Conservation (phyloP, 92 coral and sea anemone genomes). For the Pocillopora grandis region DNA sequence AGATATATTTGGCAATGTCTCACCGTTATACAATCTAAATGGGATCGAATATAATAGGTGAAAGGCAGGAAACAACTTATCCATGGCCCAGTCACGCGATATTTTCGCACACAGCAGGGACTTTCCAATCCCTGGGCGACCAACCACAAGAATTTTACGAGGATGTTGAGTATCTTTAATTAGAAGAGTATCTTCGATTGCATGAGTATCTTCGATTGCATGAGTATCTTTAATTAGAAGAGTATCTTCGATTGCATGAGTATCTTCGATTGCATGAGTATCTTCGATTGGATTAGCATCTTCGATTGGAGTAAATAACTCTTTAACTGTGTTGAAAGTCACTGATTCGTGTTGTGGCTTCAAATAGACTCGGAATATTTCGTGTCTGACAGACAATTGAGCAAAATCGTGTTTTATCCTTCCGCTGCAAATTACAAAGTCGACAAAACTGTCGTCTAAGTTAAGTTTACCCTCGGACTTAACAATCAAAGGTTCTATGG, state of each 20-base stretch:
- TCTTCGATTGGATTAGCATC: too few species aligned
- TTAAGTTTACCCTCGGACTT: background rate
- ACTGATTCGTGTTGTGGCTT: constrained; percentile 25
- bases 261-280: too few species aligned
- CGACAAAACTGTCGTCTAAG: constrained; percentile 47
- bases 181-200: too few species aligned
- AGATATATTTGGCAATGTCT: background rate
- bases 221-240: too few species aligned
- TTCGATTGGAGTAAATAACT: constrained; percentile 39
- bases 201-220: too few species aligned
- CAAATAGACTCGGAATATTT: constrained; percentile 33
- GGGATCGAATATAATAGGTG: constrained; percentile 22
- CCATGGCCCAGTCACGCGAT: constrained; percentile 38
- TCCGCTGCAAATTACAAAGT: constrained; percentile 56
- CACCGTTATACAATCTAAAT: constrained; percentile 50
- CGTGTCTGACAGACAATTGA: constrained; percentile 31
- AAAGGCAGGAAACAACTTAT: constrained; percentile 1
- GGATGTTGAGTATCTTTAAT: constrained; percentile 38
- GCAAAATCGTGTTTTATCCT: constrained; percentile 26
- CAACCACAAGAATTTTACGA: constrained; percentile 46
- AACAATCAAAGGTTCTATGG: constrained; percentile 36
- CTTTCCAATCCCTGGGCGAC: constrained; percentile 71
- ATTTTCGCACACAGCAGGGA: constrained; percentile 46
- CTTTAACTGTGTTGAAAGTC: constrained; percentile 26
- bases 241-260: too few species aligned